Percentiles rank a stretch among this genome's conserved stretches.
Conservation (phyloP, 2,888 invertebrate genomes). For the Resseliella maxima region DNA sequence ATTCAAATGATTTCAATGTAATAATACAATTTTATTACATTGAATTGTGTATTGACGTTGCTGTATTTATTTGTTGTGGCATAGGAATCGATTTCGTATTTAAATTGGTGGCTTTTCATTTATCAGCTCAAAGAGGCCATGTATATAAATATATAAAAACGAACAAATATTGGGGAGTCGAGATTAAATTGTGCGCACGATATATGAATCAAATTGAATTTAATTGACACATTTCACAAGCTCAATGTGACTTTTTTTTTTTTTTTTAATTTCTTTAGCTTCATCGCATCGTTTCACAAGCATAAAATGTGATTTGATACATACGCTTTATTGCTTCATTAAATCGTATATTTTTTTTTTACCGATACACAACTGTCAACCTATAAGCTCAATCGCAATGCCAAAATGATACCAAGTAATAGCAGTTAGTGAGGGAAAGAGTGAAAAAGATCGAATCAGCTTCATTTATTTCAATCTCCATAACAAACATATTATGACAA, state of each 20-base stretch:
- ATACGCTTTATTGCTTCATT: not conserved
- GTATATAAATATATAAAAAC: not conserved
- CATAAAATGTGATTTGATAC: not conserved
- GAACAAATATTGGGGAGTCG: not conserved
- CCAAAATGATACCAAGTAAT: not conserved
- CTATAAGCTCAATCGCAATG: not conserved
- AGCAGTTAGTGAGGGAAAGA: no score
- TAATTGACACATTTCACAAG: constrained; percentile 38
- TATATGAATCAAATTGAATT: constrained; percentile 23
- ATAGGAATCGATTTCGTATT: constrained; percentile 19
- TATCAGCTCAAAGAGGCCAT: not conserved
- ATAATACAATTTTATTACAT: constrained; percentile 7
- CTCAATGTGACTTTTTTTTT: not conserved
- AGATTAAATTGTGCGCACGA: constrained; percentile 13
- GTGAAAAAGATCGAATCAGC: not conserved
- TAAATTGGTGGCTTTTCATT: not conserved
- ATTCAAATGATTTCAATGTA: constrained; percentile 38
- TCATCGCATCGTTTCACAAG: not conserved
- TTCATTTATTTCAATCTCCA: not conserved
- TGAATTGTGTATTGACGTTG: not conserved
- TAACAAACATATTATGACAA: not conserved
- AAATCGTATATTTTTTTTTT: not conserved
- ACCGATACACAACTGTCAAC: no score
- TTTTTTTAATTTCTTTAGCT: not conserved
- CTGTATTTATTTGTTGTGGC: constrained; percentile 8